These are phyloP conservation scores for Parnassius glacialis DNA, from an alignment of 2,888 invertebrate species.

Conservation along the genomic window DNA sequence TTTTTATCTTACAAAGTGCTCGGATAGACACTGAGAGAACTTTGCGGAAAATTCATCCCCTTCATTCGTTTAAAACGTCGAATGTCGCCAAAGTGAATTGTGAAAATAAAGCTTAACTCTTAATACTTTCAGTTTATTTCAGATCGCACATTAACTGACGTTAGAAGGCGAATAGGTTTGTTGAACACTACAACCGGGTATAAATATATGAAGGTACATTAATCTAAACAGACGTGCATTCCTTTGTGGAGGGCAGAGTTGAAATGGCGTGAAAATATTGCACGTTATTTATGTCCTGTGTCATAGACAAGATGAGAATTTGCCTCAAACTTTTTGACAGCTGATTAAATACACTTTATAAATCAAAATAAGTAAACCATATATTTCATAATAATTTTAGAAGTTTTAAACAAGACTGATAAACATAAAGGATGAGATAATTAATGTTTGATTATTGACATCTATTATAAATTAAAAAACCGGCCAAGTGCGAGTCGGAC, in stretches of 20 bases:
- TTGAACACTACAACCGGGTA: conserved; percentile 61
- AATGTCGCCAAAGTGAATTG: conserved; percentile 29
- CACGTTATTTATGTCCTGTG: conserved; percentile 69
- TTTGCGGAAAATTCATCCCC: conserved; percentile 74
- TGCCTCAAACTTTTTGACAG: conserved; percentile 40
- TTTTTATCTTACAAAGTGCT: conserved; percentile 80
- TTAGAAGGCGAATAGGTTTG: conserved; percentile 46
- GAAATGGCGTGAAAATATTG: conserved; percentile 79
- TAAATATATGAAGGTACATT: conserved; percentile 79
- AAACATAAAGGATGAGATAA: too few relatives aligned
- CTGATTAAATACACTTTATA: conserved; percentile 25
- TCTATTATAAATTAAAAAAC: too few relatives aligned
- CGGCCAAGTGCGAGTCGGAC: too few relatives aligned
- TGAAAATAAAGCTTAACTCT: conserved; percentile 26
- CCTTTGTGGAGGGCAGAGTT: conserved; percentile 73
- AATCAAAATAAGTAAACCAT: conserved; percentile 21
- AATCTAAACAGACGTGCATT: conserved; percentile 75
- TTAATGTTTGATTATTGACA: neutral
- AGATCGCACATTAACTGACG: conserved; percentile 36
- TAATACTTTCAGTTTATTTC: conserved; percentile 32
- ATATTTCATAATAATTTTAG: neutral
- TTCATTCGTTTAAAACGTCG: conserved; percentile 33
- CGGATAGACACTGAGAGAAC: conserved; percentile 75
- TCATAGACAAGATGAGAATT: conserved; percentile 55
- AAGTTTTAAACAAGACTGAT: conserved; percentile 2